Evolutionary conservation across 1,140 invertebrate genomes (phyloP).

Genomic region (Bombus confusus): DNA sequence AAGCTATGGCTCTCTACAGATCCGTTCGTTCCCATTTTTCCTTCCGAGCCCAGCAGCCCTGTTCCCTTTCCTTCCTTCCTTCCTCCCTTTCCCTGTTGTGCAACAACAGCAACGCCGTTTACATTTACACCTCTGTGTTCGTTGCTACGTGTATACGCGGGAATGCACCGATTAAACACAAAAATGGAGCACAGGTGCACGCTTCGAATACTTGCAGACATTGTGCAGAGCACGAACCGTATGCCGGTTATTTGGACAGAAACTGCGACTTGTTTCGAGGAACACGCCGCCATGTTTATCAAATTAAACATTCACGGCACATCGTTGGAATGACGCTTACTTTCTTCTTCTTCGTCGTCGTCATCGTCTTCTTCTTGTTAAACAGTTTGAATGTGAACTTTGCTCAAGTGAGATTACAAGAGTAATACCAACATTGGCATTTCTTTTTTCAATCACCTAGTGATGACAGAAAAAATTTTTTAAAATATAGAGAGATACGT

Average conservation of each 20-base stretch:
- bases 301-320: conserved; percentile 39
- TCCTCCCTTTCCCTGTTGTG: not conserved
- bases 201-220: conserved; percentile 23
- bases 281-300: conserved; percentile 20
- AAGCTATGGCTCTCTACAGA: conserved; percentile 46
- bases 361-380: not conserved
- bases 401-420: too few species aligned
- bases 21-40: conserved; percentile 62
- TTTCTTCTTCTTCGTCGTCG: not conserved
- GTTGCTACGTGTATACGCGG: not conserved
- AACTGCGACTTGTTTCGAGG: conserved; percentile 18
- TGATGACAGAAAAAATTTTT: too few species aligned
- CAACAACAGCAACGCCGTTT: conserved; percentile 23
- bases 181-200: conserved; percentile 23
- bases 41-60: not conserved
- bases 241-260: conserved; percentile 9
- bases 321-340: not conserved
- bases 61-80: not conserved
- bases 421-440: too few species aligned
- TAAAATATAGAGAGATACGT: too few species aligned
- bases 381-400: not conserved
- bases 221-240: not conserved
- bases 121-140: not conserved
- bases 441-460: too few species aligned
- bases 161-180: conserved; percentile 46